Base-by-base conservation (phyloP, 2,888 invertebrate species). In the Hedya salicella region DNA sequence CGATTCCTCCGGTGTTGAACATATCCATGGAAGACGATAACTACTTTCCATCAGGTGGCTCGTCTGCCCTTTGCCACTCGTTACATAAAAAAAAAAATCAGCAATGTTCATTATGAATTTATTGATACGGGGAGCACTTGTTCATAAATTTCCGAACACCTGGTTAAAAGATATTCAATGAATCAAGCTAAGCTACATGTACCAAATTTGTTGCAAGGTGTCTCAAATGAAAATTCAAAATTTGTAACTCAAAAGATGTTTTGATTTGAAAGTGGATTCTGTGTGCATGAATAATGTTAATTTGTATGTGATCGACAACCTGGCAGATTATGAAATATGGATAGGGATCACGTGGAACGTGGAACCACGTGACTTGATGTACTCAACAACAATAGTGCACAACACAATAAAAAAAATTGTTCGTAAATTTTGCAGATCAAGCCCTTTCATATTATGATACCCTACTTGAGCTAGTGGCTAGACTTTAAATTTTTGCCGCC, bases 121-220 rank as follows among this genome's bases (percentile, higher is more conserved):
- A 16, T 54, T 6, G 54, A 54, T 14, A 54, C 14, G 40, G 54
- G 54, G 4, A 40, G 54, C 17, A 54, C 40, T 21, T 54, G 54
- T 14, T 54, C 54, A 5, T 14, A 25, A 25, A 49, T 49, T 25
- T 25, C 21, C 5, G 25, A 49, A n/a, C 6, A 9, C 17, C 14
- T 54, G 14, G 17, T 21, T 11, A 21, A 40, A 4, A 54, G 36
- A 21, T n/a, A 19, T 21, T 54, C 16, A n/a, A n/a, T 30, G 4
- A 40, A 19, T 5, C 19, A 13, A 4, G 19, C 13, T 46, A 1
- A 11, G 9, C 17, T 57, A 1, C 57, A 14, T 13, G 9, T 19
- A 11, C 52, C 16, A 17, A 16, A 17, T 14, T 21, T n/a, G 36
- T 49, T 49, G 49, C 49, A 49, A 25, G 49, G 49, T 5, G 21